Conservation (phyloP, 2,797 vertebrate genomes). For the Acrossocheilus wenchowensis region DNA sequence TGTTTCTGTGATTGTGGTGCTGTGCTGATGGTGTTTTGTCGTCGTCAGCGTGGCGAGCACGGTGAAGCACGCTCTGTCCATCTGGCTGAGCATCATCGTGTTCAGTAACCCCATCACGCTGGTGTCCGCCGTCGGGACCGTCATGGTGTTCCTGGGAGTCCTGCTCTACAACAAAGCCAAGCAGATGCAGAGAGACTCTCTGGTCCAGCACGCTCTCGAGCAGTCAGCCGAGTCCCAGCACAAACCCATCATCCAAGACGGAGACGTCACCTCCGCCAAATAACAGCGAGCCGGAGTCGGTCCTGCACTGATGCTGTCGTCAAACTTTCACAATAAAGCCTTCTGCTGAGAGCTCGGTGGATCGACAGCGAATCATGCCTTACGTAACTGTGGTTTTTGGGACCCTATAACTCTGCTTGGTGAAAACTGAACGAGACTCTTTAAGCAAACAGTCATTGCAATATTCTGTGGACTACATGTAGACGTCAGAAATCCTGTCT, state of each 20-base stretch:
- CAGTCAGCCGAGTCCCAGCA: constrained; percentile 61
- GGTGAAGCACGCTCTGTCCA: constrained; percentile 93
- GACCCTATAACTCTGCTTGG: not conserved
- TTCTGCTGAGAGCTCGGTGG: too few relatives aligned
- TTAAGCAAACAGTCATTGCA: not conserved
- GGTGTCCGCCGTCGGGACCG: constrained; percentile 86
- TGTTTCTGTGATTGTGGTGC: too few relatives aligned
- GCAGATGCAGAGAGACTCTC: constrained; percentile 82
- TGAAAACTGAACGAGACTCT: not conserved
- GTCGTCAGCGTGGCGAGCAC: constrained; percentile 90
- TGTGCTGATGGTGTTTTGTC: not conserved
- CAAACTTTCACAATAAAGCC: too few relatives aligned
- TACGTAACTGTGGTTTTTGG: not conserved
- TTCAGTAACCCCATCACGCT: constrained; percentile 92
- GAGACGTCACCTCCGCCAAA: constrained; percentile 55
- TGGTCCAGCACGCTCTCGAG: constrained; percentile 75
- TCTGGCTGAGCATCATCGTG: constrained; percentile 95
- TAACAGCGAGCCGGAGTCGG: not conserved
- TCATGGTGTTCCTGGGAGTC: constrained; percentile 88
- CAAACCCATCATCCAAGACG: constrained; percentile 61
- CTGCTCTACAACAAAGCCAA: constrained; percentile 92
- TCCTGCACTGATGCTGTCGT: too few relatives aligned
- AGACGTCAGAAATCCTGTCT: not conserved
- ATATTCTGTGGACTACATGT: not conserved
- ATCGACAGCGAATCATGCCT: not conserved